These are phyloP conservation scores for Gnatocerus cornutus DNA, from an alignment of 2,888 invertebrate species.

Conservation along the genomic window DNA sequence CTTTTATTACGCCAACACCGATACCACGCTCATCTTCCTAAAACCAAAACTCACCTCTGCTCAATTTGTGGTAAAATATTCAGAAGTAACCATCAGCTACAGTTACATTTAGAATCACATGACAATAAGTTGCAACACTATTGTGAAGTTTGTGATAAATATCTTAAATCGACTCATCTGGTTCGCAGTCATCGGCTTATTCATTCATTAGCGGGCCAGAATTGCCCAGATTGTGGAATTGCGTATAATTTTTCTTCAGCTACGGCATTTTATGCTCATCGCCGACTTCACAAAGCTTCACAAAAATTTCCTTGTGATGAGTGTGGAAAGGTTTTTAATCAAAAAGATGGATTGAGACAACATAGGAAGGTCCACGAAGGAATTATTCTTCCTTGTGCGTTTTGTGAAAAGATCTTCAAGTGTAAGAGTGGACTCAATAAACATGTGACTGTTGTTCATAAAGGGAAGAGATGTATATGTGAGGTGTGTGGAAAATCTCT, in stretches of 20 bases:
- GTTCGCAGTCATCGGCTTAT: not conserved
- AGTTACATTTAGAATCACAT: constrained; percentile 3
- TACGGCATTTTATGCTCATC: constrained; percentile 4
- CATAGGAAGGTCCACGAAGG: constrained; percentile 9
- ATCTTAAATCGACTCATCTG: constrained; percentile 7
- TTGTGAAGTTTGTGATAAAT: constrained; percentile 15
- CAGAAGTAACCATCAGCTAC: not conserved
- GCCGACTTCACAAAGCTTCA: not conserved
- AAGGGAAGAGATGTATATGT: constrained; percentile 15
- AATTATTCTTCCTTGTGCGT: not conserved
- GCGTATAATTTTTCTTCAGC: constrained; percentile 5
- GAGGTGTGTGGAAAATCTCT: constrained; percentile 21
- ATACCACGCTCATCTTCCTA: not conserved
- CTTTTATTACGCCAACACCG: not conserved
- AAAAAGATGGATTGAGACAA: constrained; percentile 1
- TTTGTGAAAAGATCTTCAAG: constrained; percentile 5
- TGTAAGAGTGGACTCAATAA: not conserved
- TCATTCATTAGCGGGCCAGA: constrained; percentile 5
- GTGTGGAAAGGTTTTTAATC: constrained; percentile 1
- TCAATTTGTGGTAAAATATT: constrained; percentile 1
- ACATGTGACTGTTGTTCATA: constrained; percentile 7
- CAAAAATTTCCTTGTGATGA: constrained; percentile 5
- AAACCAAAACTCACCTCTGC: constrained; percentile 5
- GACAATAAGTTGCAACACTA: constrained; percentile 1
- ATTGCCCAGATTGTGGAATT: constrained; percentile 17